These are phyloP conservation scores for Oreochromis grahami DNA, from an alignment of 2,797 vertebrate species.

Conservation along the genomic window DNA sequence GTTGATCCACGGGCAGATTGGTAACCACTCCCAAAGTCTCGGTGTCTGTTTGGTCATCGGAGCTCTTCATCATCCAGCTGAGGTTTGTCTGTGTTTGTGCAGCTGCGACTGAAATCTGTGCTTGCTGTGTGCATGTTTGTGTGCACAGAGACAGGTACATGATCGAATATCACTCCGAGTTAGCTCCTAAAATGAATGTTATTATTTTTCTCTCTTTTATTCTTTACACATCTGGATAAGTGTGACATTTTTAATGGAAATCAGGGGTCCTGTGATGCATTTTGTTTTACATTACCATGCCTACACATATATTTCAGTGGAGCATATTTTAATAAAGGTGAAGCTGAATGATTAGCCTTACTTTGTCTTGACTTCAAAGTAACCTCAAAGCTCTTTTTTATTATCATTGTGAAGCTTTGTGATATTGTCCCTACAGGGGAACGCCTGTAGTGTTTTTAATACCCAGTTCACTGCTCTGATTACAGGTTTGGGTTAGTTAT, in stretches of 20 bases:
- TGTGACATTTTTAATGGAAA: background rate
- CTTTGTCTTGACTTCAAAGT: background rate
- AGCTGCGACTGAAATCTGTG: slow-evolving; percentile 66
- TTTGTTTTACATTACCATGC: background rate
- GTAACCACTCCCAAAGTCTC: slow-evolving; percentile 53
- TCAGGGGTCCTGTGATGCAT: background rate
- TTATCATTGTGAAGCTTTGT: background rate
- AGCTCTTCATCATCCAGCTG: slow-evolving; percentile 45
- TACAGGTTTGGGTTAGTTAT: background rate
- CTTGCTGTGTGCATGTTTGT: slow-evolving; percentile 7
- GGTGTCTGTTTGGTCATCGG: slow-evolving; percentile 51
- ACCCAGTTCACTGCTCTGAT: background rate
- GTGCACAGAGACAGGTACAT: background rate
- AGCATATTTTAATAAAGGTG: background rate
- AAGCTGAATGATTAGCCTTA: background rate
- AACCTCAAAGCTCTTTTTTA: background rate
- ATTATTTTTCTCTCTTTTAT: background rate
- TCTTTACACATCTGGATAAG: background rate
- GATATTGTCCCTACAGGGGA: background rate
- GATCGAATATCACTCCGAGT: background rate
- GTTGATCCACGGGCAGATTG: slow-evolving; percentile 45
- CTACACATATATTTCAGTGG: background rate
- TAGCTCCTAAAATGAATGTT: background rate
- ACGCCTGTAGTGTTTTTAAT: background rate
- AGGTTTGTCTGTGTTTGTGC: slow-evolving; percentile 66